phyloP scores from a whole-genome alignment of 1,140 invertebrate genomes.

The Asbolus verrucosus region DNA sequence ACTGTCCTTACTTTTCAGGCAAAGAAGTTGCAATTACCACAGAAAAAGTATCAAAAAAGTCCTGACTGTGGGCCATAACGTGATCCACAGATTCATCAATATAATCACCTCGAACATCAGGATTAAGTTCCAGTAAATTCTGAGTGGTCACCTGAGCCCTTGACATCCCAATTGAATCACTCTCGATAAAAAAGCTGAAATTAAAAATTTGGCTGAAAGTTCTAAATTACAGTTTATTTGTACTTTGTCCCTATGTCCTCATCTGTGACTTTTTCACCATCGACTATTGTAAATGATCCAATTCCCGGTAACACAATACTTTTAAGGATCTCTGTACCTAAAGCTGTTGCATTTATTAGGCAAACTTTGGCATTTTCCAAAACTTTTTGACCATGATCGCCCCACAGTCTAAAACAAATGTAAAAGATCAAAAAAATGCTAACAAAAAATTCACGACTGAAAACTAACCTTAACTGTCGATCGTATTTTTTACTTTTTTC shows the following conservation, averaged over 20 bases:
- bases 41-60: constrained; percentile 90
- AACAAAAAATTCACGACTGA: no score
- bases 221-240: constrained; percentile 57
- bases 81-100: constrained; percentile 90
- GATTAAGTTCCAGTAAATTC: constrained; percentile 90
- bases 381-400: constrained; percentile 93
- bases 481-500: constrained; percentile 77
- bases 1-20: constrained; percentile 79
- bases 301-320: constrained; percentile 94
- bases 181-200: constrained; percentile 88
- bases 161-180: constrained; percentile 81
- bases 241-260: constrained; percentile 96
- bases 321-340: constrained; percentile 96
- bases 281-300: constrained; percentile 96
- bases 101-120: constrained; percentile 92
- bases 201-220: no score
- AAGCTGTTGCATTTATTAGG: constrained; percentile 92
- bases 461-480: constrained; percentile 81
- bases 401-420: constrained; percentile 84
- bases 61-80: constrained; percentile 86
- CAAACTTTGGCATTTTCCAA: constrained; percentile 93
- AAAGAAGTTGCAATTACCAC: constrained; percentile 90
- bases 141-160: constrained; percentile 87
- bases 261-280: constrained; percentile 86
- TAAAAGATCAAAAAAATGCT: constrained; percentile 13